Evolutionary conservation across 2,113 vertebrate genomes (phyloP), one percentile per base, ranked within the genome.

Genomic region (Mobula hypostoma): DNA sequence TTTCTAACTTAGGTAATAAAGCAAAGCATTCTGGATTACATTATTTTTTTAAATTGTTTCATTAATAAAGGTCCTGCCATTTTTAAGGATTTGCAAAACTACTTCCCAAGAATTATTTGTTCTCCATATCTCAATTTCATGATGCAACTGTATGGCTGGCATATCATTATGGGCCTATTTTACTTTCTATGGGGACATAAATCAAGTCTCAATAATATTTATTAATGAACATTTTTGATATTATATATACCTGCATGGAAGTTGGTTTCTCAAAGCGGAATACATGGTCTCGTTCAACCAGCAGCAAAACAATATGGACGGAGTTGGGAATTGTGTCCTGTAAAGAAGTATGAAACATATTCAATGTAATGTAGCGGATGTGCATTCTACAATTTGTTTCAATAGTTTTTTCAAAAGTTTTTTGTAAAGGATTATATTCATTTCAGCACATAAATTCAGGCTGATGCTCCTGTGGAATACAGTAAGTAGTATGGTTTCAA

Each of bases 301-400:
- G 95, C 72, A 99, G 95, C 19, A 99, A 95, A 19, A 98, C 96
- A 27, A 96, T 95, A 87, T 98, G 97, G 94, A 99, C 96, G 0
- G 97, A 97, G 8, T 96, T 96, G 12, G 98, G 97, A 72, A 95
- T 85, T 21, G 94, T 90, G 17, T 96, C 96, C 97, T 98, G 94
- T 17, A 96, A 96, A 11, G n/a, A 61, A 94, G 63, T 82, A 76
- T 93, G 70, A 93, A 93, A 48, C 29, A 21, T 27, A 48, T 12
- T 93, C 36, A 93, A 74, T 76, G 68, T 12, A 56, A 40, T 92
- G 8, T 70, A 36, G 88, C 17, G 68, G 56, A 11, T 72, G 6
- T 92, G 24, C 19, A 87, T 48, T 61, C 19, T 87, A 72, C 15
- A n/a, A 15, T 1, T 32, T 68, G 6, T 36, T 14, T 48, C 70